Evolutionary conservation across 2,888 invertebrate genomes (phyloP), one percentile per base, ranked within the genome.

Genomic region (Teleiodes luculella): DNA sequence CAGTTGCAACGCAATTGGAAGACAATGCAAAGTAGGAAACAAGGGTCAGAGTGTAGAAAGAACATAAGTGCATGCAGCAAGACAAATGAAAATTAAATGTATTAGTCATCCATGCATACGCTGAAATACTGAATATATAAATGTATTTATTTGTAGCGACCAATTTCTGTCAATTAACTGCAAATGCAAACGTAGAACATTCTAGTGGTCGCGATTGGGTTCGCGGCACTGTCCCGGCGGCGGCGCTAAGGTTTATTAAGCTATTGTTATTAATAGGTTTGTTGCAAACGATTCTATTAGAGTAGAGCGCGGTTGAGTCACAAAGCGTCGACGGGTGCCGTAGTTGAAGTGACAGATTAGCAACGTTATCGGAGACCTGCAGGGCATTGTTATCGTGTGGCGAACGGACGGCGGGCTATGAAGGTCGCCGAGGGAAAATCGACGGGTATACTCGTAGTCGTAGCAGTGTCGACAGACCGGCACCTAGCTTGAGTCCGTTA

Each of bases 361-460:
- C 62, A 63, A 62, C 36, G 57, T 66, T 72, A 73, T 71, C 68
- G 68, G 64, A 63, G 59, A 65, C 68, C 67, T 65, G 69, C 70
- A 66, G 59, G 59, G 70, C 71, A 72, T 74, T 78, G 74, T 79
- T 79, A 77, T 78, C 43, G 43, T 28, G 66, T 63, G 67, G 73
- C 66, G 72, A 72, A 71, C 67, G 74, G 69, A 66, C 68, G 71
- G 67, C 66, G 76, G 65, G 65, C 76, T 70, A 72, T 71, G 72
- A 88, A 88, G 88, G 89, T 84, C 86, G 80, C 76, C 75, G 81
- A 86, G 80, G 87, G 88, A 84, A 88, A 88, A 88, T 80, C 78
- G 80, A 77, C 77, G 74, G 70, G 70, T 18, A 8, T 18, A 41
- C 11, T 41, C 18, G 36, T 13, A 14, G 14, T 36, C 36, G 36